Base-by-base conservation (phyloP, 2,888 invertebrate species). In the Ganaspis brasiliensis region DNA sequence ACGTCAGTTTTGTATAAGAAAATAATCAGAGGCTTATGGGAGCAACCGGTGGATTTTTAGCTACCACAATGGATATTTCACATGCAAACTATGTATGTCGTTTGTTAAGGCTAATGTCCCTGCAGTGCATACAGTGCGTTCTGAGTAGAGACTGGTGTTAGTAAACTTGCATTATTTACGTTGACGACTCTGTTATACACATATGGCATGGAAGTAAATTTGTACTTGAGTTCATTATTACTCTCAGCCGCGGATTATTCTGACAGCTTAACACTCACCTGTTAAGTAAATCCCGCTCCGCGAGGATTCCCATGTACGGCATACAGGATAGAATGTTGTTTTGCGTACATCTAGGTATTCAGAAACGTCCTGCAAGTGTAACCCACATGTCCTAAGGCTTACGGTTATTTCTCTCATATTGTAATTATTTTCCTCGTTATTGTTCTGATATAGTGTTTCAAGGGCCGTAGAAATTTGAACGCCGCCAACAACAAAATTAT, bases 201-300 rank as follows among this genome's bases (percentile, higher is more conserved):
- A 45, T 67, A 45, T 72, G 80, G 81, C 82, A 77, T 78, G 73
- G 84, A 85, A 84, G 83, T 81, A 84, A 84, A 85, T 87, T 86
- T 84, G 82, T 86, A 83, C 87, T 84, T 56, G 79, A 86, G 84
- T 87, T 87, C 86, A 87, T 88, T 88, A 89, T 87, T 87, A 87
- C 85, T 84, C 79, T 80, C 81, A 84, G 83, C 83, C 81, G 84
- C 85, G 86, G 87, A 88, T 88, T 88, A 88, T 87, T 86, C 87
- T 84, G 88, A 89, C 87, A 86, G 87, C 84, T 88, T 87, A 88
- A 87, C 88, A 85, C 87, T 87, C 87, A 80, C 82, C 82, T 81
- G 89, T 87, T 88, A 88, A 87, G 89, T 88, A 88, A 89, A 89
- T 89, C 89, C 86, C 76, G 82, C 83, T 85, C 82, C 83, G 73